Evolutionary conservation across 1,140 invertebrate species (phyloP), one percentile per base, ranked within the genome.

Genomic region (Apis florea): DNA sequence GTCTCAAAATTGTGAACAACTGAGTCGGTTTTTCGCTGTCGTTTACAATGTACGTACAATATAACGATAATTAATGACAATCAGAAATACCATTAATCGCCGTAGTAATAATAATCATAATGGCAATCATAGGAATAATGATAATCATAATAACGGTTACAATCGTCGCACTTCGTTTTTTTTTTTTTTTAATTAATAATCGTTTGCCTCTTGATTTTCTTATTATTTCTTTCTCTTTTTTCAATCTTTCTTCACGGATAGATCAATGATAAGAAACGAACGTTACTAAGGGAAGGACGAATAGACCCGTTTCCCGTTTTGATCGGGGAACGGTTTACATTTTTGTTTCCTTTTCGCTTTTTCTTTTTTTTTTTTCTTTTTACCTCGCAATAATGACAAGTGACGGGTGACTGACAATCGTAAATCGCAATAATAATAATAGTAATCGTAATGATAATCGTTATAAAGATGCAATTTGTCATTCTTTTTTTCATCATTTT

Each of bases 1-100:
- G 92, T 93, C 90, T 93, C 91, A 90, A 92, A 93, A 93, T 91
- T 93, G 92, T 92, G 91, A 93, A 93, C 92, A 94, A 93, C 92
- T 92, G 88, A 93, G 92, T 93, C 85, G 81, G 63, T 88, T 91
- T 90, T 63, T 90, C 89, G 89, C 90, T 90, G 90, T 91, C 90
- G 90, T 92, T 89, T 92, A 93, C 90, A 91, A 91, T 92, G 90
- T 90, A 91, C 84, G 79, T 90, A 90, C 86, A 90, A 90, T 91
- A 90, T 89, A 89, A 90, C 83, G 83, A 90, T 88, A 91, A 89
- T 89, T 40, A 91, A 89, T 88, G 89, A 90, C 88, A 84, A 88
- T 82, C 59, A 81, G 85, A 90, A 40, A 88, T 90, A 90, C 91
- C 88, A 85, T 89, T 90, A 91, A 91, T 91, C 83, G 88, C 87